These are phyloP conservation scores for Halocynthia aurantium DNA, from an alignment of 23 tunicate species.

Conservation along the genomic window DNA sequence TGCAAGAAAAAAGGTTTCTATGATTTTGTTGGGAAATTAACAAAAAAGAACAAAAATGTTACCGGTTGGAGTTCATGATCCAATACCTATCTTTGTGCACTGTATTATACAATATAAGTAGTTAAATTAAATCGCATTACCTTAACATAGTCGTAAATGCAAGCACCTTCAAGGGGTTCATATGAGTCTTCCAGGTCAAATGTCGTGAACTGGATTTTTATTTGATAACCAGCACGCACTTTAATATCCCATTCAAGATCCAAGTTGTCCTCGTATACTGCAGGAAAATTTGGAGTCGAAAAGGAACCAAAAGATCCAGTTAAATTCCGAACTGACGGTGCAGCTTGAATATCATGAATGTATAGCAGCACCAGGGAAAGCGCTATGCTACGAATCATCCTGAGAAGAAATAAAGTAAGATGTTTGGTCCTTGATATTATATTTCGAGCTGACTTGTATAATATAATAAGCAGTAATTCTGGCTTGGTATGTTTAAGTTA, in stretches of 20 bases:
- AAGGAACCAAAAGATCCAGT: conserved; percentile 26
- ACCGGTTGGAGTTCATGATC: background rate
- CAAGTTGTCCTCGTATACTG: conserved; percentile 33
- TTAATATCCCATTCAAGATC: conserved; percentile 36
- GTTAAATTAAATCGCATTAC: conserved; percentile 10
- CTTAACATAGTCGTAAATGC: conserved; percentile 59
- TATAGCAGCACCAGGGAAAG: too few species aligned
- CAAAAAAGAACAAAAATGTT: too few species aligned
- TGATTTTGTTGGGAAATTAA: too few species aligned
- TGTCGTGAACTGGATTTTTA: conserved; percentile 31
- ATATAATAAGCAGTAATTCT: too few species aligned
- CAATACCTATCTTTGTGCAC: background rate
- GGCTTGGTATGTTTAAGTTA: too few species aligned
- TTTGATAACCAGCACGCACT: conserved; percentile 34
- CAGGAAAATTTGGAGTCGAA: conserved; percentile 27
- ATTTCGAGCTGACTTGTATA: too few species aligned
- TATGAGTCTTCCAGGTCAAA: conserved; percentile 64
- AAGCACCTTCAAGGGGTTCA: conserved; percentile 38
- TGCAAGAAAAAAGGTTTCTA: too few species aligned
- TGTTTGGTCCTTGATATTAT: too few species aligned
- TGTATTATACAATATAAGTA: background rate
- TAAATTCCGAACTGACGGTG: background rate
- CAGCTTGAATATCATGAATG: too few species aligned
- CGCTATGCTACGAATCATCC: too few species aligned
- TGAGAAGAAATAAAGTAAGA: too few species aligned